Evolutionary conservation across 2,113 vertebrate species (phyloP), one percentile per base, ranked within the genome.

Genomic region (Seriola rivoliana): DNA sequence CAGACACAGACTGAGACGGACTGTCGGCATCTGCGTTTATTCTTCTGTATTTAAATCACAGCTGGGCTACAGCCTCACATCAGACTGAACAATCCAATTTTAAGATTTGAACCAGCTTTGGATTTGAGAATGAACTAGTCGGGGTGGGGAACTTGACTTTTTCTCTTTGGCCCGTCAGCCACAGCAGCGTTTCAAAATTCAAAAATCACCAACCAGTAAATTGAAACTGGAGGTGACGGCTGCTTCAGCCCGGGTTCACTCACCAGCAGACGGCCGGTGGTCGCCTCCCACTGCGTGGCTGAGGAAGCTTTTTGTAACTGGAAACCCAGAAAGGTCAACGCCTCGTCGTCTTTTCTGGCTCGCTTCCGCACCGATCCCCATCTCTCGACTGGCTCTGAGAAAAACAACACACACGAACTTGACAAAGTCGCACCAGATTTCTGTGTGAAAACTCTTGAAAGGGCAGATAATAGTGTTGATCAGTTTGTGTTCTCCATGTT

Each of bases 41-140:
- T 80, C 14, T 80, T 84, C 44, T 86, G 58, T 89, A 91, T 91
- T 91, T 92, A 89, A 91, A 86, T 75, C 77, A 14, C 66, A 62
- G 75, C 72, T 55, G 74, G 72, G 36, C 2, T 29, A 38, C 77
- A 14, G 29, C 19, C 34, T 4, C 62, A 46, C 16, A 8, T 32
- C 58, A 25, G 58, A 71, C 42, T 1, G 46, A 70, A 62, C 68
- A 8, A 36, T 25, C n/a, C 32, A 7, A 13, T 32, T 67, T 40
- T 50, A 46, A 38, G 17, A 68, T 52, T 52, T 70, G 50, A 73
- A 68, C 62, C 72, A 55, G 59, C 50, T 62, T 13, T 4, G 63
- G 72, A 42, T 85, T 14, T 7, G 48, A 58, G 62, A 38, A 70
- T 16, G 1, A 66, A 72, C 72, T 17, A 0, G 46, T 34, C n/a